Percentiles rank a stretch among this genome's conserved stretches.
These are phyloP conservation scores for Sebastes hubbsi DNA, from an alignment of 2,797 vertebrate genomes.

Conservation along the genomic window DNA sequence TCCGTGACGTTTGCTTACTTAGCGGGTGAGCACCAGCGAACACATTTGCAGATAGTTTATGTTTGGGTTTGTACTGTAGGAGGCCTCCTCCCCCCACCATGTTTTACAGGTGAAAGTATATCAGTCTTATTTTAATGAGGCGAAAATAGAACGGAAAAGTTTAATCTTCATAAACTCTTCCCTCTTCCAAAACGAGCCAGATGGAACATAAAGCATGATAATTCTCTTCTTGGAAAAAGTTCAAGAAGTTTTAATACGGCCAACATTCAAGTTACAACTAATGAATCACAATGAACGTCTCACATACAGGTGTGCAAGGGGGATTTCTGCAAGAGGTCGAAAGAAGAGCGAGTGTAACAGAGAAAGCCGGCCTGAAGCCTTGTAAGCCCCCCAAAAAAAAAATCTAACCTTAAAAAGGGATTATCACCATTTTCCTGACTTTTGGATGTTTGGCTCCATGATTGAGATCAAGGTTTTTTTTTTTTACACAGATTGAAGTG, in stretches of 20 bases:
- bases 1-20: constrained; percentile 54
- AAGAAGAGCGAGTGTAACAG: constrained; percentile 5
- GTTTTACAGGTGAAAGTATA: constrained; percentile 43
- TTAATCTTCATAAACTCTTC: constrained; percentile 15
- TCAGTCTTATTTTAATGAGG: constrained; percentile 24
- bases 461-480: constrained; percentile 15
- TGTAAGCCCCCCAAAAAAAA: neutral
- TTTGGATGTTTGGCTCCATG: constrained; percentile 24
- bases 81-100: neutral
- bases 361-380: constrained; percentile 17
- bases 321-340: constrained; percentile 36
- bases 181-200: constrained; percentile 4
- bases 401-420: constrained; percentile 26
- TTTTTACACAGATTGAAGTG: constrained; percentile 10
- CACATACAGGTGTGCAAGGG: constrained; percentile 18
- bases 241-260: constrained; percentile 14
- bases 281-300: constrained; percentile 23
- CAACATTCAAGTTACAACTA: constrained; percentile 12
- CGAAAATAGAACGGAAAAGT: constrained; percentile 30
- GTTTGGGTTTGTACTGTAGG: constrained; percentile 20
- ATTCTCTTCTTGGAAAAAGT: constrained; percentile 22
- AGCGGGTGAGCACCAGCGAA: constrained; percentile 28
- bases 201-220: constrained; percentile 17
- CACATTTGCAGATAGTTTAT: constrained; percentile 64
- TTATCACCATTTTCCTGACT: constrained; percentile 27